Evolutionary conservation across 2,888 invertebrate genomes (phyloP).

Genomic region (Stenoptilia bipunctidactyla): DNA sequence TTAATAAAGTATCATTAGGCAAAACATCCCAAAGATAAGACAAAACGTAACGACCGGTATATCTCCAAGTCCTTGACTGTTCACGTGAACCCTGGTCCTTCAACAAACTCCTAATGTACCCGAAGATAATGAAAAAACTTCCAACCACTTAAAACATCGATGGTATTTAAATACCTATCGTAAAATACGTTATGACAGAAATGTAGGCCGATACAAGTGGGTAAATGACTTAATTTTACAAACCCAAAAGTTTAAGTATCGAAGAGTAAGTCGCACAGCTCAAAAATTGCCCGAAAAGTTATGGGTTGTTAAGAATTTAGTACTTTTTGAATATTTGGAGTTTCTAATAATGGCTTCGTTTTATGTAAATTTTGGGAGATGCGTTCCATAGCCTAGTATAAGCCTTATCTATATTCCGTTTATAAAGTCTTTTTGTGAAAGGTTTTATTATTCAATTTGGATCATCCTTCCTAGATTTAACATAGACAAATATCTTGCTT

Average conservation of each 20-base stretch:
- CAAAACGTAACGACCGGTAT: not conserved
- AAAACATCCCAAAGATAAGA: not conserved
- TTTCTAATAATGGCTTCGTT: conserved; percentile 47
- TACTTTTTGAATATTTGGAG: conserved; percentile 52
- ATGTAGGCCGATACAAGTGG: conserved; percentile 6
- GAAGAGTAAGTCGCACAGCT: conserved; percentile 10
- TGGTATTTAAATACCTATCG: conserved; percentile 11
- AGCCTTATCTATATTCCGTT: too few species aligned
- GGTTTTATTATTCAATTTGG: too few species aligned
- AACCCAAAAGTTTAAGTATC: not conserved
- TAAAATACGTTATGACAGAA: not conserved
- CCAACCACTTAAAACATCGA: conserved; percentile 17
- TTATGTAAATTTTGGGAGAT: conserved; percentile 59
- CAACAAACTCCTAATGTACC: not conserved
- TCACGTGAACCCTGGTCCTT: not conserved
- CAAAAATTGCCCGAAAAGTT: conserved; percentile 45
- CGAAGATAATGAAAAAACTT: conserved; percentile 50
- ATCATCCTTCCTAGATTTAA: too few species aligned
- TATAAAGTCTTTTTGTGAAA: too few species aligned
- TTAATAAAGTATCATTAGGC: not conserved
- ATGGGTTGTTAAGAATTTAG: conserved; percentile 58
- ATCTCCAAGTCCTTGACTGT: not conserved
- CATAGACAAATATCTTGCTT: too few species aligned
- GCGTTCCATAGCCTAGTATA: too few species aligned
- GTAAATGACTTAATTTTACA: conserved; percentile 15